Evolutionary conservation across 2,888 invertebrate species (phyloP), one percentile per base, ranked within the genome.

Genomic region (Lasioglossum villosulum): DNA sequence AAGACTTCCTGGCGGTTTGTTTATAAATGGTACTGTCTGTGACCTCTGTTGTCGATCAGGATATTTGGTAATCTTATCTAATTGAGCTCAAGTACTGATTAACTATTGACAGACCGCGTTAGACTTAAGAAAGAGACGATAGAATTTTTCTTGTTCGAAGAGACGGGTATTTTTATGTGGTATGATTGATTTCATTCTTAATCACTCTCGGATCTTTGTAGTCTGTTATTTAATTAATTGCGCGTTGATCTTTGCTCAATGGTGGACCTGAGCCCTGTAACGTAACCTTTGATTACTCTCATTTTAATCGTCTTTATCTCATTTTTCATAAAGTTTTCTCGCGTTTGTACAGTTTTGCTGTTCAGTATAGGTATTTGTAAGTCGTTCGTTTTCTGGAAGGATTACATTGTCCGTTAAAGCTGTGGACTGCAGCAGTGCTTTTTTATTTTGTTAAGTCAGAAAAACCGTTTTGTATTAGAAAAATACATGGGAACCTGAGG

Each of bases 31-130:
- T 59, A 39, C 66, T 56, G 42, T 27, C 12, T 48, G 14, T 37
- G 45, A 63, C 59, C 52, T 19, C 12, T 12, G 48, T 3, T 14
- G 74, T 16, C 45, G 52, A 84, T 68, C 73, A 34, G 8, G n/a
- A 78, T 66, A 84, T 72, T 84, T 71, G 34, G 42, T 78, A 84
- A 84, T 84, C 84, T 84, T 84, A 84, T 84, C 84, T 75, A 14
- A 42, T 27, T 12, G 27, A 63, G 74, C 71, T 78, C 37, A 37
- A 75, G 45, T 83, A 56, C 63, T 72, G 78, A 84, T 84, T 70
- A 56, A 78, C 39, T 78, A 75, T 78, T 77, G 77, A 52, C 39
- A 83, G 68, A 74, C 52, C 48, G 68, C 48, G 39, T 74, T 74
- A 59, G 16, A 39, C 48, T 70, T 52, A 59, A 73, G 37, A 74